These are phyloP conservation scores for Xiphophorus couchianus DNA, from an alignment of 2,113 vertebrate genomes.

Conservation along the genomic window DNA sequence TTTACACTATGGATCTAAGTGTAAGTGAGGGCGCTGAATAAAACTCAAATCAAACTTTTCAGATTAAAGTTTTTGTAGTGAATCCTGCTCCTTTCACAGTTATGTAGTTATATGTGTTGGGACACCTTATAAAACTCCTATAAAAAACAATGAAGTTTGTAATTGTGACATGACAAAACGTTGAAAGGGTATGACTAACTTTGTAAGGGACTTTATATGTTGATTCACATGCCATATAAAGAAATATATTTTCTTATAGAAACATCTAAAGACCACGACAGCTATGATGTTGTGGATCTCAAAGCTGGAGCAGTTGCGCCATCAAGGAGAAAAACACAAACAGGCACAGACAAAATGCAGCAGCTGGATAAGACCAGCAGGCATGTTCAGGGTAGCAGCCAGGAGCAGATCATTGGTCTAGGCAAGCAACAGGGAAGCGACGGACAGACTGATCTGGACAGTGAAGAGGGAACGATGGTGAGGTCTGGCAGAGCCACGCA, in stretches of 20 bases:
- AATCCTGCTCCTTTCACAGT: no score
- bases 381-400: slow-evolving; percentile 19
- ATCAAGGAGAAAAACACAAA: not conserved
- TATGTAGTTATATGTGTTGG: no score
- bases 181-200: not conserved
- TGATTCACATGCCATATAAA: not conserved
- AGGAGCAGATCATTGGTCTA: not conserved
- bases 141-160: not conserved
- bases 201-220: not conserved
- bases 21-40: no score
- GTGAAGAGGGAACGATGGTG: slow-evolving; percentile 18
- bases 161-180: not conserved
- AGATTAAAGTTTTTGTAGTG: no score
- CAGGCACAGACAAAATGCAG: not conserved
- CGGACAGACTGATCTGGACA: slow-evolving; percentile 16
- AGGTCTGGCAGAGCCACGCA: not conserved
- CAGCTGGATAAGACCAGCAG: slow-evolving; percentile 2
- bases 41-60: no score
- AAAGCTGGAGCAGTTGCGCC: slow-evolving; percentile 12
- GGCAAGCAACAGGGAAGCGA: slow-evolving; percentile 10
- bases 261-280: slow-evolving; percentile 45
- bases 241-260: slow-evolving; percentile 4
- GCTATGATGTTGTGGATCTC: slow-evolving; percentile 50
- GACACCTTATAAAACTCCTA: no score
- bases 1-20: no score